These are phyloP conservation scores for Nephotettix cincticeps DNA, from an alignment of 1,140 invertebrate species.

Conservation along the genomic window DNA sequence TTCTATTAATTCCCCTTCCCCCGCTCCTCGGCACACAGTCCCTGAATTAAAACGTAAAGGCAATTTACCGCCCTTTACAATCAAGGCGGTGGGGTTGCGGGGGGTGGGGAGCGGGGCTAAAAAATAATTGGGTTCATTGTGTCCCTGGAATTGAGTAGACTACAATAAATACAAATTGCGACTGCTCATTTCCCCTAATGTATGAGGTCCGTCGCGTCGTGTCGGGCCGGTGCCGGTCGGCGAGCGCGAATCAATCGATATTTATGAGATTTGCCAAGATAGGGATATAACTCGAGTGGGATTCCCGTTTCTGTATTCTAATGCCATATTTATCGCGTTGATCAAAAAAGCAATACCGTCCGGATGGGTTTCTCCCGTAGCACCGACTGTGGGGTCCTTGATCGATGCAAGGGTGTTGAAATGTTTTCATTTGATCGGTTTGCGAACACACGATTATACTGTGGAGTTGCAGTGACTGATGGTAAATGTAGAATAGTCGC, in stretches of 20 bases:
- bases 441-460: too few relatives aligned
- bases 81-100: slow-evolving; percentile 10
- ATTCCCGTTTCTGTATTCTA: background rate
- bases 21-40: slow-evolving; percentile 19
- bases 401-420: too few relatives aligned
- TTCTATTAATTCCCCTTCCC: slow-evolving; percentile 28
- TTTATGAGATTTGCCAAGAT: slow-evolving; percentile 22
- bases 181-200: slow-evolving; percentile 15
- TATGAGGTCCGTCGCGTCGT: background rate
- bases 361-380: too few relatives aligned
- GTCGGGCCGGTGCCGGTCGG: too few relatives aligned
- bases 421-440: too few relatives aligned
- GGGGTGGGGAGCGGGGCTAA: background rate
- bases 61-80: slow-evolving; percentile 27
- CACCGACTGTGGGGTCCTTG: too few relatives aligned
- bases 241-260: slow-evolving; percentile 10
- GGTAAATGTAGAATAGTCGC: too few relatives aligned
- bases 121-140: slow-evolving; percentile 29
- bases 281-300: background rate
- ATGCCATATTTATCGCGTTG: background rate
- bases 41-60: slow-evolving; percentile 28
- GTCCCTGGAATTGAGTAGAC: slow-evolving; percentile 20
- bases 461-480: too few relatives aligned
- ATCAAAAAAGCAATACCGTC: slow-evolving; percentile 19
- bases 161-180: slow-evolving; percentile 21